Conservation (phyloP, 2,797 vertebrate genomes). For the Mormyrus hasselquistii region DNA sequence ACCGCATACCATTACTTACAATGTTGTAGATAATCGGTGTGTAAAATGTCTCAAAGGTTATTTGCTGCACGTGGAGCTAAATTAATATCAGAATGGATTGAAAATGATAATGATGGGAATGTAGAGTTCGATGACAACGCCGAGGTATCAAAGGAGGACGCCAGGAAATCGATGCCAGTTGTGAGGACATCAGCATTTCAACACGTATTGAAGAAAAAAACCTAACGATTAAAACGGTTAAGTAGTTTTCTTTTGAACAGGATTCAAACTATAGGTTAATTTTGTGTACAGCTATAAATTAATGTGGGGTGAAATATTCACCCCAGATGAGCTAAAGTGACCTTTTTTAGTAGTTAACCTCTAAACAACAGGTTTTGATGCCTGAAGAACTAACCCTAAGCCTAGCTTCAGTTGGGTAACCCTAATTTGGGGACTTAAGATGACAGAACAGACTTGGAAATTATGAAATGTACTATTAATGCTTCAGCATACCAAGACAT, state of each 20-base stretch:
- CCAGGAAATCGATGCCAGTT: not conserved
- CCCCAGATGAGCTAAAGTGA: no score
- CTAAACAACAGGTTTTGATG: no score
- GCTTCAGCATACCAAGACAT: no score
- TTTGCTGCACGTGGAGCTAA: not conserved
- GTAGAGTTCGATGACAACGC: not conserved
- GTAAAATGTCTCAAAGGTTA: not conserved
- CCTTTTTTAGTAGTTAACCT: no score
- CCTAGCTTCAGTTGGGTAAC: no score
- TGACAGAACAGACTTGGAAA: no score
- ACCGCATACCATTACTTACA: not conserved
- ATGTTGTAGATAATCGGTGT: not conserved
- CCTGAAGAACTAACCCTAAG: no score
- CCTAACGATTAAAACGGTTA: not conserved
- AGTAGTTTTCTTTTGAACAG: not conserved
- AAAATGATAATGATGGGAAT: not conserved
- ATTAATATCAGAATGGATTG: not conserved
- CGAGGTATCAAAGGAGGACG: not conserved
- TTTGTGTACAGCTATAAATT: not conserved
- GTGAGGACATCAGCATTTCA: not conserved
- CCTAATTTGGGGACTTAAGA: no score
- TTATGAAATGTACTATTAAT: no score
- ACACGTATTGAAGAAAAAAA: not conserved
- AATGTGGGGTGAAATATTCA: not conserved
- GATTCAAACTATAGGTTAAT: not conserved